phyloP scores from a whole-genome alignment of 2,113 vertebrate genomes.

The Athene cunicularia region DNA sequence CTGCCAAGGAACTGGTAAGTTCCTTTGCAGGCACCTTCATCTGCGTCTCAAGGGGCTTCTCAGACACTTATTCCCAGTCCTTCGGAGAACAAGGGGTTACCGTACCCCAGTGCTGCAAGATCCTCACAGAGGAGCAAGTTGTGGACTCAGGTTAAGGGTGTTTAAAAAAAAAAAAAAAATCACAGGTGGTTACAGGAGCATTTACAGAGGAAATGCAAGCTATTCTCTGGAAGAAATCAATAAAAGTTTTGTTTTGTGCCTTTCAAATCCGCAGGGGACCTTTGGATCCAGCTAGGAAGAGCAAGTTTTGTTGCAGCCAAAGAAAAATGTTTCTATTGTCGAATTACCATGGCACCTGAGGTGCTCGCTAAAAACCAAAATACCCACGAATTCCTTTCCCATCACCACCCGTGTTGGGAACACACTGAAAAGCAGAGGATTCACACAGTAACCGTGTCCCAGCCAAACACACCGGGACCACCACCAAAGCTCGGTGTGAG shows the following conservation, averaged over 20 bases:
- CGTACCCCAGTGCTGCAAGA: not conserved
- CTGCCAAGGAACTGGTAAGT: not conserved
- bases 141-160: not conserved
- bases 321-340: conserved; percentile 24
- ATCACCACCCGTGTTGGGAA: not conserved
- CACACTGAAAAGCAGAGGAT: not conserved
- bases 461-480: not conserved
- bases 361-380: not conserved
- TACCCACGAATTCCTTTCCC: not conserved
- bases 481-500: not conserved
- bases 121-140: accelerated
- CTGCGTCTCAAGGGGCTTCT: not conserved
- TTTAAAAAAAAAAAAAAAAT: not conserved
- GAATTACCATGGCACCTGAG: not conserved
- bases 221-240: conserved; percentile 21
- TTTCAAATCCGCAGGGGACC: conserved; percentile 31
- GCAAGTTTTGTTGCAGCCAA: conserved; percentile 27
- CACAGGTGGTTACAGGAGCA: not conserved
- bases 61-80: not conserved
- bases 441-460: accelerated
- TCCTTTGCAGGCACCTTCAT: not conserved
- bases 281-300: not conserved
- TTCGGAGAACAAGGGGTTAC: not conserved
- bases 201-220: not conserved
- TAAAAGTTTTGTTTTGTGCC: conserved; percentile 30